phyloP scores from a whole-genome alignment of 1,140 invertebrate species.

The Andricus grossulariae region DNA sequence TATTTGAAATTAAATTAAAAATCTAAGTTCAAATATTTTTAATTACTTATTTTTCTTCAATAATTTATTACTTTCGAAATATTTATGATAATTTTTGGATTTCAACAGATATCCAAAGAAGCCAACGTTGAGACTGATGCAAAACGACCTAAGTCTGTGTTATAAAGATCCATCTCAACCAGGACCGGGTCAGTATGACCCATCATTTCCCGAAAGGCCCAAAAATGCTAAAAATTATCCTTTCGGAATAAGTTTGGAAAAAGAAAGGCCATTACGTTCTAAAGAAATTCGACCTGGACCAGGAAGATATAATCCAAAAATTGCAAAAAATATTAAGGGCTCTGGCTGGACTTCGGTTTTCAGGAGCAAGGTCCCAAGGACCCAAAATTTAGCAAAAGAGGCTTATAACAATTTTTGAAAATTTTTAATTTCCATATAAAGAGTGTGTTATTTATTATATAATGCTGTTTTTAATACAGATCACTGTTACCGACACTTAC shows the following conservation, averaged over 20 bases:
- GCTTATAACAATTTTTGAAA: slow-evolving; percentile 29
- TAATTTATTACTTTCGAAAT: too few species aligned
- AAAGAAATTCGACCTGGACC: slow-evolving; percentile 40
- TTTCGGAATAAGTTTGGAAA: slow-evolving; percentile 43
- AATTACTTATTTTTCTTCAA: too few species aligned
- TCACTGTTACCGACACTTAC: too few species aligned
- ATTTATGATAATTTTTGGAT: too few species aligned
- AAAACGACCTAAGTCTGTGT: slow-evolving; percentile 42
- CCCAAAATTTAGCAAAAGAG: background rate
- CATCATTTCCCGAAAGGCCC: background rate
- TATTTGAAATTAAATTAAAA: too few species aligned
- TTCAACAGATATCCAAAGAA: slow-evolving; percentile 48
- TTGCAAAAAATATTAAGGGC: background rate
- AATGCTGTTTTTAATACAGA: too few species aligned
- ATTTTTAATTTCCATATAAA: too few species aligned
- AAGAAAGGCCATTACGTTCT: background rate
- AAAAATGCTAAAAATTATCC: slow-evolving; percentile 45
- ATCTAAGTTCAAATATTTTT: too few species aligned
- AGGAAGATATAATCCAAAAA: slow-evolving; percentile 39
- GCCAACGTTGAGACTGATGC: slow-evolving; percentile 32
- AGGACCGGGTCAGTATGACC: slow-evolving; percentile 48
- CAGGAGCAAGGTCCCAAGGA: slow-evolving; percentile 48
- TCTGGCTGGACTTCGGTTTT: slow-evolving; percentile 49
- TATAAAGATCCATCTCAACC: slow-evolving; percentile 50
- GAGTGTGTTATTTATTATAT: too few species aligned